Percentiles rank a stretch among this genome's conserved stretches.
Evolutionary conservation across 2,888 invertebrate genomes (phyloP).

Genomic region (Vesta saturnalis): DNA sequence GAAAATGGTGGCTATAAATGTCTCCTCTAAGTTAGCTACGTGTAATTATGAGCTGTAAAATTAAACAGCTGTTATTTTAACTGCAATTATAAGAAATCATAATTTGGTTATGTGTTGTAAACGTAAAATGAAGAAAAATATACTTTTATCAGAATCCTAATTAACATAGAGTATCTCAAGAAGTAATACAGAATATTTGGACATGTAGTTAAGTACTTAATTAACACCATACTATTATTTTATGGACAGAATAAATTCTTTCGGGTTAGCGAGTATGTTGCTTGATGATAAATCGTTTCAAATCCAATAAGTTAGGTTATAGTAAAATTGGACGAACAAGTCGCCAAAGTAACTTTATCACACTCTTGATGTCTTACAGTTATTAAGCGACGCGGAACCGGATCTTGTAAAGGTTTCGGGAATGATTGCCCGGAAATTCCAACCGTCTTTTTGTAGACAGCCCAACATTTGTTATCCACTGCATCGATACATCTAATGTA

Average conservation of each 20-base stretch:
- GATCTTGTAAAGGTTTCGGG: constrained; percentile 49
- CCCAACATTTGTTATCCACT: constrained; percentile 51
- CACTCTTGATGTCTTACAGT: constrained; percentile 44
- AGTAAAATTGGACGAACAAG: background rate
- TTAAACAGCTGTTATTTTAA: constrained; percentile 27
- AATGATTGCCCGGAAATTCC: constrained; percentile 55
- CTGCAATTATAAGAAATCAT: constrained; percentile 12
- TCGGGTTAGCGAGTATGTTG: background rate
- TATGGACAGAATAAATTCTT: too few relatives aligned
- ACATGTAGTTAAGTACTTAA: too few relatives aligned
- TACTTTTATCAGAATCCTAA: too few relatives aligned
- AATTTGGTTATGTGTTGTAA: background rate
- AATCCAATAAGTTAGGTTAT: background rate
- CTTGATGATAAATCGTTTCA: background rate
- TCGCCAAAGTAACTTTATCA: constrained; percentile 31
- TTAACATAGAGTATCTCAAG: too few relatives aligned
- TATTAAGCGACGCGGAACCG: constrained; percentile 53
- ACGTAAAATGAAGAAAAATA: background rate
- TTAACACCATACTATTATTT: too few relatives aligned
- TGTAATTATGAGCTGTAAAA: constrained; percentile 28
- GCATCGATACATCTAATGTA: constrained; percentile 53
- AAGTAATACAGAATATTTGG: too few relatives aligned
- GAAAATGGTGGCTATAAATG: constrained; percentile 30
- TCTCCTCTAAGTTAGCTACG: constrained; percentile 19
- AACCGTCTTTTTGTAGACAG: constrained; percentile 51